Evolutionary conservation across 2,797 vertebrate genomes (phyloP), one percentile per base, ranked within the genome.

Genomic region (Tolypeutes matacus): DNA sequence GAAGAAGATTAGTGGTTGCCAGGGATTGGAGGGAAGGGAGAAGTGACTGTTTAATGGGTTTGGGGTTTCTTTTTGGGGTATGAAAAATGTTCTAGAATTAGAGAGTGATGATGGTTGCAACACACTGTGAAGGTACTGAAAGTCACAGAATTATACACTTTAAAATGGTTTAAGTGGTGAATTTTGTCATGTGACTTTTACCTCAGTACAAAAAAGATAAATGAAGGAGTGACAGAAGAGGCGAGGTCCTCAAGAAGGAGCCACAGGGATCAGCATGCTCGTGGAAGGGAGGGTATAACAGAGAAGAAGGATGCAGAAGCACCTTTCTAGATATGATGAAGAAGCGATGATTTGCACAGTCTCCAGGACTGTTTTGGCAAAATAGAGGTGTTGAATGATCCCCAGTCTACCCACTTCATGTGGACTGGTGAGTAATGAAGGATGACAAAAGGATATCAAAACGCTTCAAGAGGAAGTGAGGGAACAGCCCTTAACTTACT

Each of bases 401-500:
- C 56, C 27, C 39, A 25, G 56, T 73, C 7, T 29, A 9, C 34
- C 21, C 2, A 62, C 29, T n/a, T 7, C 3, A 0, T 13, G 1
- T 0, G 27, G 31, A 8, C 14, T 39, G 0, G 0, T 18, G 23
- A 46, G 58, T 11, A 65, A 11, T 36, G 72, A 65, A 73, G 21
- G 36, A 11, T 1, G 18, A 21, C 20, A 34, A 46, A 51, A 53
- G 23, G 29, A 17, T 20, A 29, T 53, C 49, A 6, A 31, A 10
- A 5, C 0, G 53, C 27, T 86, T 51, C 9, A 56, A 34, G 36
- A 21, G 46, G 60, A 67, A 88, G 65, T 39, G 58, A 36, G 39
- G 23, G 23, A 7, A 11, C 4, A 8, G 56, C 8, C n/a, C 17
- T 15, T 14, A 14, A 4, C 65, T 67, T 72, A 27, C 46, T 56